Base-by-base conservation (phyloP, 2,888 invertebrate species). In the Antheraea assamensis region DNA sequence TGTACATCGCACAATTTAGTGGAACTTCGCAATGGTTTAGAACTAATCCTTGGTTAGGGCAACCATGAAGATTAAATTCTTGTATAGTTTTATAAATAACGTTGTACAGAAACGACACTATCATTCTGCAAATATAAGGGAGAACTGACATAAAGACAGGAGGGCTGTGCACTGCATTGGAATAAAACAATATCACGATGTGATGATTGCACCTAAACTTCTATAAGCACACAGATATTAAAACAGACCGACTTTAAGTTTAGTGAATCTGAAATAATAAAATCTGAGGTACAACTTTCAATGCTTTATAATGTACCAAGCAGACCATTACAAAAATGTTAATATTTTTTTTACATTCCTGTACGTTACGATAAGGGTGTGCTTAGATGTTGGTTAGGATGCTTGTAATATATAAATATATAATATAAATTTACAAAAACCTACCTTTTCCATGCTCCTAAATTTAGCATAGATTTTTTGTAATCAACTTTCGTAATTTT, bases 1-100 rank as follows among this genome's bases (percentile, higher is more conserved):
- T 15, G 35, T 68, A 35, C 68, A 68, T 68, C 21, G 35, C 68
- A 68, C 68, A 35, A 68, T 68, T 68, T 68, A 68, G 68, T n/a
- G 35, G 35, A 68, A 68, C 31, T 68, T 68, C 66, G 66, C 35
- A 68, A 68, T 10, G 66, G 66, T 35, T 68, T 68, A 68, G 66
- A 68, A 35, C 68, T 68, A 68, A 68, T 35, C 68, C 68, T 35
- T 7, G n/a, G n/a, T 68, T 64, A 68, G 13, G 35, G n/a, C 35
- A 13, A 68, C 68, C 68, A 68, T 68, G 3, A 15, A 35, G n/a
- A n/a, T 21, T 35, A 64, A 64, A 64, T 30, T 30, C 15, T 64
- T 30, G 30, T 30, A 30, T 30, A 30, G 27, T 64, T 13, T 64
- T 30, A 52, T 52, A n/a, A 21, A 52, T 21, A 19, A 5, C 21